Evolutionary conservation across 1,140 invertebrate species (phyloP), one percentile per base, ranked within the genome.

Genomic region (Camponotus vicinus): DNA sequence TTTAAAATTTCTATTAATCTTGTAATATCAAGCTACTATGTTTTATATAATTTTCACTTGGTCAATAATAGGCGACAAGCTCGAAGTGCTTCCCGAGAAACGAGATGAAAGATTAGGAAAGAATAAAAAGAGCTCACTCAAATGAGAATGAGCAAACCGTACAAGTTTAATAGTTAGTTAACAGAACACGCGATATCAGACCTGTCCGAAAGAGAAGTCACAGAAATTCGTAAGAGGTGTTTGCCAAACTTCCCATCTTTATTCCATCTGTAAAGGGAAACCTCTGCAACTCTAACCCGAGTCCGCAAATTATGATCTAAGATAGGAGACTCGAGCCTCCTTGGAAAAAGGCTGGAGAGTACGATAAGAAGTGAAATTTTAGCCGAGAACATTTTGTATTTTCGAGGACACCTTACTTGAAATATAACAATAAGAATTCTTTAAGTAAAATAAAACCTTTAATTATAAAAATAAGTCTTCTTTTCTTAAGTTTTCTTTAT

Each of bases 251-350:
- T 88, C 88, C 64, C 93, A 94, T 94, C 93, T 94, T 94, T 93
- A 94, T 94, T 93, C 92, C 93, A 94, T 94, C 93, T 94, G 93
- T 88, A 94, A 94, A 94, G 90, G 78, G 49, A 70, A 67, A 55
- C 59, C 76, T 78, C 63, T 90, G 85, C 88, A 75, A 87, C 89
- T 89, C 84, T 67, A 83, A 85, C 67, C 61, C 55, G 15, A 75
- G 42, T 71, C 55, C 37, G 61, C 79, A 55, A 90, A 90, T 90
- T 90, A 90, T 90, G 89, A 90, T 90, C 73, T 71, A 34, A 90
- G 89, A 88, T 90, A 88, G 71, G 59, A 57, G 9, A 45, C 18
- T 37, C 59, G 45, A 66, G 11, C 42, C 21, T 32, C n/a, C 34
- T 77, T 71, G 77, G 49, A 66, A 90, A 67, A 18, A 67, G 55